Evolutionary conservation across 1,140 invertebrate species (phyloP), one percentile per base, ranked within the genome.

Genomic region (Drosophila erecta): DNA sequence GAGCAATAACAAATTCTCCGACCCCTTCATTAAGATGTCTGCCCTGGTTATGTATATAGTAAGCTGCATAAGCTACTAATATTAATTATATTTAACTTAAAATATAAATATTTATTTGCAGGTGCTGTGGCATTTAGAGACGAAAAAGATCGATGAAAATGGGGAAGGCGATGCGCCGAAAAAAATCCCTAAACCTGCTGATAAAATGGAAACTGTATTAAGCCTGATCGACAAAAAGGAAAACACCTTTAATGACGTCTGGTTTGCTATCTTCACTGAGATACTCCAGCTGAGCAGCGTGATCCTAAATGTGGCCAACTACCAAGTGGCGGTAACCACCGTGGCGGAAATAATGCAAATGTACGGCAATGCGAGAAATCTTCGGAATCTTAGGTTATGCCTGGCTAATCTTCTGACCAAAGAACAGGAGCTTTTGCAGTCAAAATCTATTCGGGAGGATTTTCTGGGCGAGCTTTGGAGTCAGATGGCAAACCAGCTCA

Each of bases 221-320:
- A n/a, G 30, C 0, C 46, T 87, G 2, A 80, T 91, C 1, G 69
- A 81, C 12, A 65, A 62, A 10, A 57, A 76, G 14, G 75, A 84
- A 11, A 53, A 64, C 0, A 70, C 53, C 2, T 87, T 90, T 11
- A 87, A 81, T 57, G 90, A 81, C 38, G 75, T 79, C 6, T 91
- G 90, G 90, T 81, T 91, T 51, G 81, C 81, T 30, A 81, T 91
- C 10, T 79, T 84, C n/a, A 46, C 81, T 1, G 76, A 84, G 33
- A 15, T 91, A 17, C 38, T 91, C 1, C 80, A 65, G 41, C 40
- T 84, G 5, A 76, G 76, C n/a, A 35, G 30, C 22, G 38, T 41
- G 2, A 55, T 91, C 7, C 47, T 91, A n/a, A 81, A 74, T 33
- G 41, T 65, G 4, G 61, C 54, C 14, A 91, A 91, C 46, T 85